A percentile compares a stretch with the other conserved stretches of the same genome.
Conservation (phyloP, 1,140 invertebrate genomes). For the Maconellicoccus hirsutus region DNA sequence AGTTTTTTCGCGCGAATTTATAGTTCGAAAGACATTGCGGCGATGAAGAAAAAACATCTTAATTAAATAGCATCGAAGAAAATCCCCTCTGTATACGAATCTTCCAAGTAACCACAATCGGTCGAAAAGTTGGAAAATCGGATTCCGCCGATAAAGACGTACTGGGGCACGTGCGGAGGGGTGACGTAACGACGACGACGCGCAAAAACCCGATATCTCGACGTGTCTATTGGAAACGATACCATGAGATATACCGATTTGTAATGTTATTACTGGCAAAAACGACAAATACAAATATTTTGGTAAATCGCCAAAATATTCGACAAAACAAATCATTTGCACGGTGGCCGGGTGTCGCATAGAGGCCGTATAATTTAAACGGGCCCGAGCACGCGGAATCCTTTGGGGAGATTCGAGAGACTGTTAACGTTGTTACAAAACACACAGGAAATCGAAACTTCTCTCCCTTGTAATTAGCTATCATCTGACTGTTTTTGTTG, state of each 20-base stretch:
- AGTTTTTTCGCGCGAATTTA: no score
- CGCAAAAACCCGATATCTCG: neutral
- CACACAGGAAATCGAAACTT: neutral
- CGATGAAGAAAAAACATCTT: no score
- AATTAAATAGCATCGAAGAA: no score
- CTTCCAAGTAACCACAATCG: no score
- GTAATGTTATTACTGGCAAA: conserved; percentile 9
- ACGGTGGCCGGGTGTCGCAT: neutral
- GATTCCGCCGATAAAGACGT: no score
- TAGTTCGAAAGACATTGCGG: no score
- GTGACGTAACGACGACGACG: no score
- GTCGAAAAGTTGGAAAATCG: no score
- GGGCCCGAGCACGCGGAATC: neutral
- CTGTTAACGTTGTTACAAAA: neutral
- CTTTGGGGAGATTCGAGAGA: neutral
- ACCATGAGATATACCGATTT: neutral
- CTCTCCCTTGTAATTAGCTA: neutral
- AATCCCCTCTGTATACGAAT: no score
- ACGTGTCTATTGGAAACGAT: neutral
- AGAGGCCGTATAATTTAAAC: neutral
- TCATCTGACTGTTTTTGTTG: conserved; percentile 4
- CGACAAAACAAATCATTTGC: neutral
- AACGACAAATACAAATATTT: conserved; percentile 5
- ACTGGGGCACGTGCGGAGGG: no score
- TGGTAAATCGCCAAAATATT: conserved; percentile 9